Conservation (phyloP, 2,888 invertebrate genomes). For the Chironomus tentans region DNA sequence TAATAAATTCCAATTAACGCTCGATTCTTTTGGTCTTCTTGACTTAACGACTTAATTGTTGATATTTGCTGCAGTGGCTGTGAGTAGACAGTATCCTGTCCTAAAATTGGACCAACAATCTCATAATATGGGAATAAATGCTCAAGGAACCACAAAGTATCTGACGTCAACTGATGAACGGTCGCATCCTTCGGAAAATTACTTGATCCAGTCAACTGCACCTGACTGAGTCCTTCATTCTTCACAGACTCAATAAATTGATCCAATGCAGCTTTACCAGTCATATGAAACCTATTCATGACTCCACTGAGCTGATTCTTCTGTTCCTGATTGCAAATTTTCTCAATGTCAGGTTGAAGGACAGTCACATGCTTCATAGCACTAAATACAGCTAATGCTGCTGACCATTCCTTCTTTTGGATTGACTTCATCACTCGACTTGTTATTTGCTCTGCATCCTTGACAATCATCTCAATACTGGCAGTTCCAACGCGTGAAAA, state of each 20-base stretch:
- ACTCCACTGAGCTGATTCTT: constrained; percentile 64
- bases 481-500: constrained; percentile 76
- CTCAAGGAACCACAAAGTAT: constrained; percentile 86
- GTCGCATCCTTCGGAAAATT: constrained; percentile 85
- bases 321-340: constrained; percentile 60
- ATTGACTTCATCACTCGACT: constrained; percentile 65
- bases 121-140: constrained; percentile 71
- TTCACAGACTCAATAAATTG: constrained; percentile 86
- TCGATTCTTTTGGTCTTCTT: constrained; percentile 48
- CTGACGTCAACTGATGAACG: constrained; percentile 91
- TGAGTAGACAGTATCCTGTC: constrained; percentile 50
- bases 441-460: constrained; percentile 77
- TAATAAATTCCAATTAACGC: constrained; percentile 71
- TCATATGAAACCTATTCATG: constrained; percentile 61
- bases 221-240: constrained; percentile 52
- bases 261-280: constrained; percentile 67
- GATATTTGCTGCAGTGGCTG: constrained; percentile 46
- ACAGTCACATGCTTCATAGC: constrained; percentile 68
- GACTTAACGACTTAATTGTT: constrained; percentile 41
- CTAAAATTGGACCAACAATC: constrained; percentile 57
- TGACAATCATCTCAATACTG: constrained; percentile 74
- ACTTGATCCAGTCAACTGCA: constrained; percentile 34
- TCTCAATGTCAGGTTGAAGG: constrained; percentile 71
- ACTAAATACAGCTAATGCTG: constrained; percentile 71
- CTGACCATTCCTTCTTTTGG: constrained; percentile 65